Conservation (phyloP, 2,888 invertebrate species). For the Dynastes hyllus region DNA sequence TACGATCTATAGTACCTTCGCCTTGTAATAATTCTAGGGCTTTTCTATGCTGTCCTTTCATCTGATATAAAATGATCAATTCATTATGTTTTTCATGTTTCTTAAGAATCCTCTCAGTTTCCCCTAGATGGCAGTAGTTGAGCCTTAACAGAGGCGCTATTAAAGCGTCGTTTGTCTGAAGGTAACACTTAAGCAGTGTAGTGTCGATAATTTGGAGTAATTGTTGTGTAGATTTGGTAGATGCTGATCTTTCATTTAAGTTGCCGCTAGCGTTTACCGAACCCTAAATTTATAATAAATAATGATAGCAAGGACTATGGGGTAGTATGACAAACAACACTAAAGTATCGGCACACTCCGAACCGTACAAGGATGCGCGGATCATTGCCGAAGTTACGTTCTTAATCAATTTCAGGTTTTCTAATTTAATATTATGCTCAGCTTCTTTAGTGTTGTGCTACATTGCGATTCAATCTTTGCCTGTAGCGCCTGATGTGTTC, state of each 20-base stretch:
- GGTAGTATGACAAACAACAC: too few species aligned
- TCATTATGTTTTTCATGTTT: slow-evolving; percentile 93
- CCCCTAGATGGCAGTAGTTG: slow-evolving; percentile 94
- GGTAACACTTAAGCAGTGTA: slow-evolving; percentile 95
- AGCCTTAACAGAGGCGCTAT: slow-evolving; percentile 92
- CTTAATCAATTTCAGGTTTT: too few species aligned
- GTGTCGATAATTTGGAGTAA: slow-evolving; percentile 93
- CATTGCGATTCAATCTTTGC: too few species aligned
- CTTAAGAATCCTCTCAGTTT: slow-evolving; percentile 91
- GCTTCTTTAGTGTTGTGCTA: too few species aligned
- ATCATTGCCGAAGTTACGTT: too few species aligned
- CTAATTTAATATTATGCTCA: too few species aligned
- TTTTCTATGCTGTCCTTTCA: slow-evolving; percentile 92
- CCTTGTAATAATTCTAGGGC: slow-evolving; percentile 90
- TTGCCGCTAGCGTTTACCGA: slow-evolving; percentile 66
- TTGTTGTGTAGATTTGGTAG: slow-evolving; percentile 75
- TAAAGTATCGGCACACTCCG: too few species aligned
- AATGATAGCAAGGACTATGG: too few species aligned
- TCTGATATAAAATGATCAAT: slow-evolving; percentile 95
- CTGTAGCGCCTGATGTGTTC: too few species aligned
- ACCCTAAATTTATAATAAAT: slow-evolving; percentile 55
- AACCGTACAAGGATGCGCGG: too few species aligned
- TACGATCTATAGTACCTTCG: slow-evolving; percentile 88
- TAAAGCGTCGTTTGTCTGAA: slow-evolving; percentile 96
- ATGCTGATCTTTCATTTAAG: slow-evolving; percentile 69